These are phyloP conservation scores for Cantharis flavilabris DNA, from an alignment of 2,888 invertebrate species.

Conservation along the genomic window DNA sequence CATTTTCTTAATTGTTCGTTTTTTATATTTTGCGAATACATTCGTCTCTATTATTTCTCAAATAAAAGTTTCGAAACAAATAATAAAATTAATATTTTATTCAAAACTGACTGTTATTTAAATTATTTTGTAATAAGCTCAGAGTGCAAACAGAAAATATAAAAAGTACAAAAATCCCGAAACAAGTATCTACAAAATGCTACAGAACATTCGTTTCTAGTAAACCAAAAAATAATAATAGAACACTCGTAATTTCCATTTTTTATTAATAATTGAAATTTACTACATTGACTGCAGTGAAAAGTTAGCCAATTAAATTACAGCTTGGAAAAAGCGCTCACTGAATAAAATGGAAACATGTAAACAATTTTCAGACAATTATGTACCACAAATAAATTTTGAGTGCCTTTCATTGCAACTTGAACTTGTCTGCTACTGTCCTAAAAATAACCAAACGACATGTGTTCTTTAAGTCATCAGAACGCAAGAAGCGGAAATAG, in stretches of 20 bases:
- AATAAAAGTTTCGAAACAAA: not conserved
- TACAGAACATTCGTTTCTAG: not conserved
- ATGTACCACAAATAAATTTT: not conserved
- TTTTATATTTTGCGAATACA: not conserved
- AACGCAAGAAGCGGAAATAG: slow-evolving; percentile 25
- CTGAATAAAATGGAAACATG: too few relatives aligned
- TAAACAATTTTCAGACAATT: not conserved
- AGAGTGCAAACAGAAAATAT: not conserved
- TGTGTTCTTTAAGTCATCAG: slow-evolving; percentile 24
- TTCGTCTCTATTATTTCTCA: not conserved
- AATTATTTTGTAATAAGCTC: not conserved
- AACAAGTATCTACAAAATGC: not conserved
- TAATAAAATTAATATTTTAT: not conserved
- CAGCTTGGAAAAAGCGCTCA: too few relatives aligned
- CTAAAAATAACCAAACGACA: slow-evolving; percentile 25
- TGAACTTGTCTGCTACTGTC: slow-evolving; percentile 8
- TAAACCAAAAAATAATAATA: not conserved
- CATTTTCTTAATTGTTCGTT: not conserved
- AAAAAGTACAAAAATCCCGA: not conserved
- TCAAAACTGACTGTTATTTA: not conserved
- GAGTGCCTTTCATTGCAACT: not conserved
- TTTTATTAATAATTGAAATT: too few relatives aligned
- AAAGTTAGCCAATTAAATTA: not conserved
- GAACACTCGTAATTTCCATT: not conserved
- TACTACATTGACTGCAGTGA: too few relatives aligned